Evolutionary conservation across 2,113 vertebrate genomes (phyloP).

Genomic region (Phocoena phocoena): DNA sequence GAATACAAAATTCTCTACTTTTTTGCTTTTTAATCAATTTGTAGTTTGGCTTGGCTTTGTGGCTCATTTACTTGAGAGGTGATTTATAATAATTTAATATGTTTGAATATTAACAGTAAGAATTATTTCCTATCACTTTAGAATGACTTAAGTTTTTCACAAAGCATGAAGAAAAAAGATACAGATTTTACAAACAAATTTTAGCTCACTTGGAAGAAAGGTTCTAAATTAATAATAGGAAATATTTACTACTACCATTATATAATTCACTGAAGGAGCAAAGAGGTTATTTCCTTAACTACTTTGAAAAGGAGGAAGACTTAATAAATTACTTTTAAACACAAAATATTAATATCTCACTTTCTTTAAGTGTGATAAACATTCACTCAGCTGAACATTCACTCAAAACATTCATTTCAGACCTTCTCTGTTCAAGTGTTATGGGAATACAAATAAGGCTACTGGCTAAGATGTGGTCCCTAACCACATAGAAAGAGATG

Average conservation of each 20-base stretch:
- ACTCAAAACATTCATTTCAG: background rate
- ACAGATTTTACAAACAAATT: background rate
- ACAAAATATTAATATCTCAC: background rate
- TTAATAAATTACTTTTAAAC: background rate
- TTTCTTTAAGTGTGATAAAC: background rate
- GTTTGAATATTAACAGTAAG: background rate
- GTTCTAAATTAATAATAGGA: background rate
- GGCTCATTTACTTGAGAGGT: background rate
- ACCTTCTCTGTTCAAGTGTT: background rate
- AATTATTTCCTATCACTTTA: background rate
- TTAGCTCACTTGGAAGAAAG: conserved; percentile 20
- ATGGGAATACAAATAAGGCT: background rate
- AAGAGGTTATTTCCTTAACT: background rate
- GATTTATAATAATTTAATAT: background rate
- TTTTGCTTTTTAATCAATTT: background rate
- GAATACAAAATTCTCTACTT: background rate
- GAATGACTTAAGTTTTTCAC: background rate
- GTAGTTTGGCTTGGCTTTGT: background rate
- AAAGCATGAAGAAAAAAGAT: background rate
- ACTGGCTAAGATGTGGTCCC: background rate
- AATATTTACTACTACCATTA: background rate
- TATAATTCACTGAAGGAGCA: background rate
- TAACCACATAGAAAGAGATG: background rate
- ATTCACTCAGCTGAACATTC: background rate
- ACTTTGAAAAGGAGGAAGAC: background rate